Conservation (phyloP, 2,113 vertebrate genomes). For the Spheniscus mendiculus region DNA sequence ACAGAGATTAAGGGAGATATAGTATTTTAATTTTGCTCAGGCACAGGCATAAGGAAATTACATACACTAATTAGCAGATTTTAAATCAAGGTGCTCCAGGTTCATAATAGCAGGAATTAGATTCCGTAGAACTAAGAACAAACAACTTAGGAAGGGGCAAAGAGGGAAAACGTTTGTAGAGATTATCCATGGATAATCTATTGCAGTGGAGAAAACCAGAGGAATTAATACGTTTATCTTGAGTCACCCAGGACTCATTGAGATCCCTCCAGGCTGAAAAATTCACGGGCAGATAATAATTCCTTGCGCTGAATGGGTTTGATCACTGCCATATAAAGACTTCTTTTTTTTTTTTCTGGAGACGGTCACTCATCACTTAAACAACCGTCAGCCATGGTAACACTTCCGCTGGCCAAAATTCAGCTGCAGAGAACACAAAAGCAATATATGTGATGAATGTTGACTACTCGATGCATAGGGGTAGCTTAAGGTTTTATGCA, state of each 20-base stretch:
- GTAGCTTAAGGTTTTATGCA: not conserved
- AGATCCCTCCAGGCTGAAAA: not conserved
- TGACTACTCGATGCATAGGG: accelerated
- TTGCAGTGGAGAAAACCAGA: not conserved
- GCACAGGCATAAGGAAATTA: not conserved
- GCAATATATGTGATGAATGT: not conserved
- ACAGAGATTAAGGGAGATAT: not conserved
- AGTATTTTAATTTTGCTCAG: not conserved
- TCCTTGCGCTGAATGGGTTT: not conserved
- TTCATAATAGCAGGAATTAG: not conserved
- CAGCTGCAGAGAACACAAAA: not conserved
- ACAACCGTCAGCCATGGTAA: not conserved
- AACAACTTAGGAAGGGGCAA: not conserved
- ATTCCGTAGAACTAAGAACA: not conserved
- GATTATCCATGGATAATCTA: not conserved
- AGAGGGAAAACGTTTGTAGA: not conserved
- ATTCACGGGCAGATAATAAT: not conserved
- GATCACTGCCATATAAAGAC: not conserved
- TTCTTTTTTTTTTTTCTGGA: not conserved
- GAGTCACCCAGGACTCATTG: not conserved
- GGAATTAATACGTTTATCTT: slow-evolving; percentile 11
- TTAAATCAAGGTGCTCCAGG: not conserved
- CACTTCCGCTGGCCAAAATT: not conserved
- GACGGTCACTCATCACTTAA: not conserved
- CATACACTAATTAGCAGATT: not conserved